A percentile compares a stretch with the other conserved stretches of the same genome.
Conservation (phyloP, 2,888 invertebrate species). For the Prosapia bicincta region DNA sequence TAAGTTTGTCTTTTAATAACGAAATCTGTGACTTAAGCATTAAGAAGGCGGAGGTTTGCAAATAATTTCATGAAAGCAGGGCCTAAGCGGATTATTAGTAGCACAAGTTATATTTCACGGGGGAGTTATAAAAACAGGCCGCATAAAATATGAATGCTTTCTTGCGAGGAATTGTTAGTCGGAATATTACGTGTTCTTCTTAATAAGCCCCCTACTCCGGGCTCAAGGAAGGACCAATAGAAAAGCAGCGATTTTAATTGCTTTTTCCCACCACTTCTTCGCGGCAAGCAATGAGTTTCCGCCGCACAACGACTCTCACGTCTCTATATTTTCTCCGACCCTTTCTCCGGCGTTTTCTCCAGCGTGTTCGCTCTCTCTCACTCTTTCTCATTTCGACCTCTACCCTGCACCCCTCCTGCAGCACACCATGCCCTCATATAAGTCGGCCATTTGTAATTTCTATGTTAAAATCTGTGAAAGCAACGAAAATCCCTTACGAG, state of each 20-base stretch:
- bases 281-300: slow-evolving; percentile 14
- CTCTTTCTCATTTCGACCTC: slow-evolving; percentile 31
- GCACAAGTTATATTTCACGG: slow-evolving; percentile 24
- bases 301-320: slow-evolving; percentile 12
- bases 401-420: slow-evolving; percentile 17
- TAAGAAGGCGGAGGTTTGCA: slow-evolving; percentile 12
- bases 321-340: slow-evolving; percentile 26
- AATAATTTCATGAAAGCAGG: slow-evolving; percentile 15
- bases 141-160: slow-evolving; percentile 28
- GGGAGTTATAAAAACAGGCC: slow-evolving; percentile 16
- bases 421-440: slow-evolving; percentile 31
- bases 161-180: slow-evolving; percentile 26
- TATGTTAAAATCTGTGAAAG: slow-evolving; percentile 36
- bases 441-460: slow-evolving; percentile 37
- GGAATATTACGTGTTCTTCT: slow-evolving; percentile 31
- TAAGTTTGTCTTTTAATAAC: neutral
- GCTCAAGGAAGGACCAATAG: slow-evolving; percentile 31
- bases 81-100: slow-evolving; percentile 29
- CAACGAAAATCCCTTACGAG: slow-evolving; percentile 28
- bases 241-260: slow-evolving; percentile 36
- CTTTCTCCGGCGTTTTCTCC: slow-evolving; percentile 27
- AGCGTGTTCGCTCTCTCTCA: slow-evolving; percentile 24
- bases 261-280: slow-evolving; percentile 33
- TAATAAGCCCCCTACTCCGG: slow-evolving; percentile 31
- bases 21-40: slow-evolving; percentile 6